Conservation (phyloP, 2,113 vertebrate species). For the Epinephelus moara region DNA sequence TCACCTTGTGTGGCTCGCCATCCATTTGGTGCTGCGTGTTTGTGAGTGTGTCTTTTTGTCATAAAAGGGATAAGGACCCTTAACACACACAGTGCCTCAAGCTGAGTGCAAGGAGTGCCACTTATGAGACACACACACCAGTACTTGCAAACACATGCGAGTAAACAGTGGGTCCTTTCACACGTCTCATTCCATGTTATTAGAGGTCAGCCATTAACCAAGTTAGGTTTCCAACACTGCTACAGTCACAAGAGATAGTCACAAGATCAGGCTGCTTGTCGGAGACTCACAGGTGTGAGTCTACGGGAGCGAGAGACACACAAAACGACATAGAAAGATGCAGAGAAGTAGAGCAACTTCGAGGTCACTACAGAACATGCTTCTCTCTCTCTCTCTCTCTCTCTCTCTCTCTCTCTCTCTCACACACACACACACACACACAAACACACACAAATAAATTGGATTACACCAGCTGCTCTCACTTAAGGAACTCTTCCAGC, state of each 20-base stretch:
- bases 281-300: slow-evolving; percentile 71
- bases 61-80: slow-evolving; percentile 41
- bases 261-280: slow-evolving; percentile 71
- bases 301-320: slow-evolving; percentile 11
- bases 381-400: not conserved
- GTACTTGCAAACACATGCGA: slow-evolving; percentile 44
- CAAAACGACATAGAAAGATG: slow-evolving; percentile 7
- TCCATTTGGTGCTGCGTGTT: slow-evolving; percentile 47
- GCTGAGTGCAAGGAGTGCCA: slow-evolving; percentile 48
- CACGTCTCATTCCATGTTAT: slow-evolving; percentile 74
- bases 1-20: slow-evolving; percentile 65
- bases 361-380: slow-evolving; percentile 30
- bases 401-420: not conserved
- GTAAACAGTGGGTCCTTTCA: slow-evolving; percentile 83
- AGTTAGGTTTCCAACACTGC: slow-evolving; percentile 72
- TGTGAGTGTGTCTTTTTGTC: slow-evolving; percentile 39
- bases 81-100: slow-evolving; percentile 56
- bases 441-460: slow-evolving; percentile 25
- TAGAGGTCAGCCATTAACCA: slow-evolving; percentile 81
- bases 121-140: slow-evolving; percentile 33
- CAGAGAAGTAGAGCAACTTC: slow-evolving; percentile 1
- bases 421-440: not conserved
- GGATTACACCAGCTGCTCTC: slow-evolving; percentile 44
- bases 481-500: slow-evolving; percentile 46
- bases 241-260: slow-evolving; percentile 81